Base-by-base conservation (phyloP, 2,113 vertebrate genomes). In the Pangasianodon gigas region DNA sequence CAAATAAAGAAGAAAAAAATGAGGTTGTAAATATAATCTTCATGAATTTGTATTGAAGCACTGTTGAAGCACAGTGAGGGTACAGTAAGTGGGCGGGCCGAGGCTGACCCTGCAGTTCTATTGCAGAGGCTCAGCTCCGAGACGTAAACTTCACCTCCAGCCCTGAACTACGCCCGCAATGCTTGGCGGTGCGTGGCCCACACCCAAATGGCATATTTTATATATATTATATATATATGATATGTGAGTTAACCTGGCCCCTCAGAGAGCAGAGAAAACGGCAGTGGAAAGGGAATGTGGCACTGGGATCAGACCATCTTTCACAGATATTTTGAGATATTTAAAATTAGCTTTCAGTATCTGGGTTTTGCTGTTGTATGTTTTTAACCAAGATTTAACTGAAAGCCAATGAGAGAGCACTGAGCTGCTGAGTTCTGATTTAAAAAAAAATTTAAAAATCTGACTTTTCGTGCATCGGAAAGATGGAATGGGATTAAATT, bases 221-320 rank as follows among this genome's bases (percentile, higher is more conserved):
- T 96, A 95, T 96, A 96, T 96, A 96, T 96, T 96, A 95, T 96
- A 96, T 96, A 96, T 96, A 96, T 96, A 96, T 96, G 95, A 96
- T 96, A 96, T 96, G 95, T 96, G 96, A 96, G 95, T 96, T 96
- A 96, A 95, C 95, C 96, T 94, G 94, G 95, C 95, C 95, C 96
- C 95, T 96, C 93, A 16, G 87, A 93, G 92, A 93, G 93, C 91
- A 82, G 91, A 89, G 86, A 91, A 92, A 93, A 93, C 92, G 90
- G 93, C 90, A 91, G 80, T 56, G 88, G 91, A 44, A 62, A 67
- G n/a, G 41, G 46, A 41, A 19, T 14, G 56, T 41, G 71, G 84
- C 85, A 51, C 26, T 88, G 32, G 37, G 60, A 89, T 67, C 37
- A n/a, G 41, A 46, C 83, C 58, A 60, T 67, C 26, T 89, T 87